Base-by-base conservation (phyloP, 2,888 invertebrate species). In the Dexiosoma caninum region DNA sequence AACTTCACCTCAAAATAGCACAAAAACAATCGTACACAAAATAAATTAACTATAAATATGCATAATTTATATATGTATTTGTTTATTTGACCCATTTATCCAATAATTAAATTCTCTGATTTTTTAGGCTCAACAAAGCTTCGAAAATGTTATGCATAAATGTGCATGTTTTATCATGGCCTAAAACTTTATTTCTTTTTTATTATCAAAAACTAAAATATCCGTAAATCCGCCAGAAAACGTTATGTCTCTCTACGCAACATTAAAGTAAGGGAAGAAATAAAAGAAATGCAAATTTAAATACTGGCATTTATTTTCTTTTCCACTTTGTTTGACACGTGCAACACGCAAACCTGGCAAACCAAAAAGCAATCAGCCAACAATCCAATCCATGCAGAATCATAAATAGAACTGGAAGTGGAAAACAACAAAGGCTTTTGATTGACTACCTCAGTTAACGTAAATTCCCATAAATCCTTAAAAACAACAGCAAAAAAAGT, bases 151-250 rank as follows among this genome's bases (percentile, higher is more conserved):
- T n/a, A n/a, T n/a, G n/a, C n/a, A 21, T 30, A 21, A 75, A 66
- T 46, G 49, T 74, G 74, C 57, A 75, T 59, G 59, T 75, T 57
- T 49, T 8, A 14, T 23, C 44, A 51, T 67, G 75, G 67, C 75
- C 75, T 49, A 51, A 75, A 75, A 67, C 46, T 44, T 46, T 30
- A 55, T 44, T 35, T 44, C 62, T 12, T 27, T 27, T 27, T 27
- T 27, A 27, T 27, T 49, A 72, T 72, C 55, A 46, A 66, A 32
- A 49, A 37, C 35, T 10, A 19, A 64, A 64, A 19, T 64, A 44
- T 64, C 62, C 55, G 55, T 66, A 59, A 67, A 67, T 75, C 66
- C 75, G 66, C n/a, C 37, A 12, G 21, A 74, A 75, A 75, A 59
- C 23, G 37, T 57, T 51, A 66, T 49, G 46, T 21, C 55, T 37